A percentile compares a stretch with the other conserved stretches of the same genome.
phyloP scores from a whole-genome alignment of 2,797 vertebrate genomes.

The Syndactyla subalaris region DNA sequence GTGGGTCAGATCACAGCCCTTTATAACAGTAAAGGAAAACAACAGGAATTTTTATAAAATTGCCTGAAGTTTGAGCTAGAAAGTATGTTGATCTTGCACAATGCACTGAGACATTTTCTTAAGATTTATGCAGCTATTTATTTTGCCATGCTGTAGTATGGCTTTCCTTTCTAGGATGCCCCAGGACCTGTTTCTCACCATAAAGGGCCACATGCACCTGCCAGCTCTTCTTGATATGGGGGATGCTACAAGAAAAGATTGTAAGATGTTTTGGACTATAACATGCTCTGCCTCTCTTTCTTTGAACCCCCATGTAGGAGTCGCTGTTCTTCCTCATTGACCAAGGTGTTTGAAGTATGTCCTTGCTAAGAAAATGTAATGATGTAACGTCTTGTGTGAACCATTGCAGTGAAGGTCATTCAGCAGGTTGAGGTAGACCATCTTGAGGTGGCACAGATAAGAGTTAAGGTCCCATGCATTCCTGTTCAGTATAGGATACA shows the following conservation, averaged over 20 bases:
- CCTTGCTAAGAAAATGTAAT: constrained; percentile 68
- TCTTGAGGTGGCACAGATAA: constrained; percentile 51
- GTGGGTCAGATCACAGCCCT: constrained; percentile 16
- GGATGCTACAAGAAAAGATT: constrained; percentile 69
- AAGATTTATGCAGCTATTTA: constrained; percentile 71
- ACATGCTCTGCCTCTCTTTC: constrained; percentile 68
- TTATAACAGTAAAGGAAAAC: background rate
- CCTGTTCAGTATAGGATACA: constrained; percentile 32
- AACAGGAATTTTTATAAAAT: background rate
- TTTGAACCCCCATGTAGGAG: constrained; percentile 70
- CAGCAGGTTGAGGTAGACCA: constrained; percentile 52
- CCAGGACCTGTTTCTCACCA: constrained; percentile 70
- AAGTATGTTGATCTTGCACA: constrained; percentile 59
- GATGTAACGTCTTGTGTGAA: constrained; percentile 68
- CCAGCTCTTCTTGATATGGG: constrained; percentile 70
- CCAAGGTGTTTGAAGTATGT: constrained; percentile 71
- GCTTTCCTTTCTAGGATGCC: constrained; percentile 72
- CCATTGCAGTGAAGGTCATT: constrained; percentile 57
- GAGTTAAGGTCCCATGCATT: constrained; percentile 13
- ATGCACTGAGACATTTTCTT: constrained; percentile 64
- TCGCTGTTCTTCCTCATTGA: constrained; percentile 66
- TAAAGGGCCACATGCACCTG: constrained; percentile 70
- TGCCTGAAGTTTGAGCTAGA: constrained; percentile 36
- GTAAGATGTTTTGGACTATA: constrained; percentile 73
- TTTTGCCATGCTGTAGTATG: constrained; percentile 73